Evolutionary conservation across 1,140 invertebrate species (phyloP), one percentile per base, ranked within the genome.

Genomic region (Calycopis cecrops): DNA sequence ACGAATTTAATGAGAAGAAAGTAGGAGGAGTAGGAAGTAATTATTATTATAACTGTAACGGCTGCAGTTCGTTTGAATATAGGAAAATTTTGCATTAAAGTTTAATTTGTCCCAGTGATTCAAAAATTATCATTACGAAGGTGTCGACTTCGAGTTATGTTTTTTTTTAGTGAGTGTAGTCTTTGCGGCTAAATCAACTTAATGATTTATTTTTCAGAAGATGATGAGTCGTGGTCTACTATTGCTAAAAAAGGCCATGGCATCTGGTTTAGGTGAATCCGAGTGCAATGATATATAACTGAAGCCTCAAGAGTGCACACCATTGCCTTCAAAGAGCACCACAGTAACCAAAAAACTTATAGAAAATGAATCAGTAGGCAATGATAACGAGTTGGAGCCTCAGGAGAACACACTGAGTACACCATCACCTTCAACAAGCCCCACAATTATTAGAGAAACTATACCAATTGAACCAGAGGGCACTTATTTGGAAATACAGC

Each of bases 401-500:
- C 18, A 48, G 9, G 11, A 34, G 11, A 48, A 48, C 21, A 48
- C 47, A 48, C 47, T 7, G 47, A 48, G 47, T 28, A 48, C 21
- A 48, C 21, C 47, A 11, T 28, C 47, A 48, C 17, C 21, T 48
- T 48, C 18, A 48, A 48, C 17, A 48, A 48, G 47, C 47, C 11
- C 11, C 21, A 21, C 9, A 48, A 48, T 28, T 18, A 34, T 48
- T 9, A 50, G 33, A 50, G 21, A 12, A 50, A 34, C 12, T 35
- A 50, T 50, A 35, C 33, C 4, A 50, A 48, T 48, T 55, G 28
- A 55, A 35, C 34, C 14, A 17, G 12, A 17, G 21, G 37, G 17
- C 52, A 54, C 16, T 54, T 47, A 54, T 54, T 16, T 35, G 28
- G 40, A 34, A 47, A 54, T 54, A 35, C 18, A 44, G 42, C 52